Conservation (phyloP, 2,797 vertebrate genomes). For the Meriones psammophilus region DNA sequence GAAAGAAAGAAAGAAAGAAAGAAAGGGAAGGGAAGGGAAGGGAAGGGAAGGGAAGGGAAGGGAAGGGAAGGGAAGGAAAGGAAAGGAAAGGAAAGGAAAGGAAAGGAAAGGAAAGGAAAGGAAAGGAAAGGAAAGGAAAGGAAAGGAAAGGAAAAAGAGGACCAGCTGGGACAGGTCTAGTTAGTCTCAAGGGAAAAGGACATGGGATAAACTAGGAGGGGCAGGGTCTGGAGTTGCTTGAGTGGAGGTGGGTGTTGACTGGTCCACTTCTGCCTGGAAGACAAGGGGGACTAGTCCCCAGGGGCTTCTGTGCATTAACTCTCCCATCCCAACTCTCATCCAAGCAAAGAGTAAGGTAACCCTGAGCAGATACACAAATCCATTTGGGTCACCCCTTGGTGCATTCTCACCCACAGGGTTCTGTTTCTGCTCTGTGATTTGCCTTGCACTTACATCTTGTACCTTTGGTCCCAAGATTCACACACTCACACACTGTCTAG, state of each 20-base stretch:
- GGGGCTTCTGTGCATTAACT: background rate
- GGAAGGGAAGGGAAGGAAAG: too few species aligned
- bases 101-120: too few species aligned
- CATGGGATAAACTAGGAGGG: rapidly evolving
- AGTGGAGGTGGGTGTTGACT: background rate
- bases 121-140: background rate
- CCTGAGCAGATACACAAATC: too few species aligned
- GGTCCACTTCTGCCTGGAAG: background rate
- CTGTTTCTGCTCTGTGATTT: background rate
- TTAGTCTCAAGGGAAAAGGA: background rate
- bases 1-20: too few species aligned
- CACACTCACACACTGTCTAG: background rate
- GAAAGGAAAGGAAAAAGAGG: background rate
- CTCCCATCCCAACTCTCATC: background rate
- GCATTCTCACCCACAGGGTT: background rate
- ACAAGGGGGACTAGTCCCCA: rapidly evolving
- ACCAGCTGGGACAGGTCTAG: rapidly evolving
- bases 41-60: too few species aligned
- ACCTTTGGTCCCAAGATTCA: background rate
- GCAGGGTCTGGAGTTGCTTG: rapidly evolving
- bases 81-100: too few species aligned
- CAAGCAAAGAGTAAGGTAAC: background rate
- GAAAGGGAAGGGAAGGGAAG: too few species aligned
- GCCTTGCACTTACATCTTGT: rapidly evolving
- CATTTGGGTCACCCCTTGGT: background rate